Conservation (phyloP, 1,140 invertebrate species). For the Zaprionus vittiger region DNA sequence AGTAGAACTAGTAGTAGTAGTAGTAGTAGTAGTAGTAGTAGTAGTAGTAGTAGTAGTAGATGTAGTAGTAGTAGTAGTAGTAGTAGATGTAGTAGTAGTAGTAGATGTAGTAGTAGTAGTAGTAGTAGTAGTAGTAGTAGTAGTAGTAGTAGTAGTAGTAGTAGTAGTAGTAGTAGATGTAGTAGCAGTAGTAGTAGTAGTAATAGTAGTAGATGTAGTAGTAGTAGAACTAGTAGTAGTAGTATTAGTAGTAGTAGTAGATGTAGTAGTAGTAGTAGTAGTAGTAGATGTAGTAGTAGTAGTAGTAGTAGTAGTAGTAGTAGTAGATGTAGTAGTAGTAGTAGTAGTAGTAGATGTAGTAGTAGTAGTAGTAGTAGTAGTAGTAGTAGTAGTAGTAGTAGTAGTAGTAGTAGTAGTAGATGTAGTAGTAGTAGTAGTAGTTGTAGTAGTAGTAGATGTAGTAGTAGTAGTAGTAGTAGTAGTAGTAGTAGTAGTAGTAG, state of each 20-base stretch:
- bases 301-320: too few species aligned
- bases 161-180: too few species aligned
- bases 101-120: neutral
- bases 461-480: neutral
- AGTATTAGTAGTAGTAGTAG: too few species aligned
- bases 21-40: neutral
- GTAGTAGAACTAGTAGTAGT: too few species aligned
- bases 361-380: neutral
- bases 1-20: neutral
- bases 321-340: too few species aligned
- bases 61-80: neutral
- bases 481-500: neutral
- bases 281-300: too few species aligned
- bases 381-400: neutral
- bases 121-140: neutral
- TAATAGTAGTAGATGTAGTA: too few species aligned
- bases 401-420: neutral
- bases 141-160: too few species aligned
- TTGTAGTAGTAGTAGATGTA: neutral
- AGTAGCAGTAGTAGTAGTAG: too few species aligned
- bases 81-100: neutral
- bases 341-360: too few species aligned
- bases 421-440: neutral
- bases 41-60: too few species aligned
- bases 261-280: too few species aligned